Percentiles rank a stretch among this genome's conserved stretches.
phyloP scores from a whole-genome alignment of 2,888 invertebrate genomes.

The Himalopsyche tibetana region DNA sequence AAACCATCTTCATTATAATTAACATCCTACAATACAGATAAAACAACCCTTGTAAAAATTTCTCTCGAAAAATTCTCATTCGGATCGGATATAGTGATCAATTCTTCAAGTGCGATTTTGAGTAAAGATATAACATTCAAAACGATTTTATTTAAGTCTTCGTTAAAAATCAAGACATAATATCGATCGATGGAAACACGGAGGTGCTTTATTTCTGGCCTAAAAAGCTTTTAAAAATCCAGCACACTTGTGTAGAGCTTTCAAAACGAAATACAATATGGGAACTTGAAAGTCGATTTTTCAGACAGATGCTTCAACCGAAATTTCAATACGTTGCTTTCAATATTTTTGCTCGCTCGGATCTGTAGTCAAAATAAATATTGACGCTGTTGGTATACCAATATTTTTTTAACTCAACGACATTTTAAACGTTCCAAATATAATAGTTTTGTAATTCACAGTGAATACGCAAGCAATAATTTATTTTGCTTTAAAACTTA shows the following conservation, averaged over 20 bases:
- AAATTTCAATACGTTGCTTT: conserved; percentile 18
- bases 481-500: too few relatives aligned
- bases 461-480: background rate
- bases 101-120: too few relatives aligned
- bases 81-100: too few relatives aligned
- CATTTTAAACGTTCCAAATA: background rate
- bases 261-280: background rate
- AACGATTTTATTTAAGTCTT: too few relatives aligned
- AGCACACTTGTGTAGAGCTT: conserved; percentile 8
- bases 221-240: conserved; percentile 4
- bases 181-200: too few relatives aligned
- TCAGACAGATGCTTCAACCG: conserved; percentile 21
- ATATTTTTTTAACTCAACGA: background rate
- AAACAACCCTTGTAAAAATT: too few relatives aligned
- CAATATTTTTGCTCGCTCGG: conserved; percentile 1
- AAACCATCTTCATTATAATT: too few relatives aligned
- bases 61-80: too few relatives aligned
- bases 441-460: background rate
- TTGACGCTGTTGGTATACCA: background rate
- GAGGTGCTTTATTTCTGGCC: background rate
- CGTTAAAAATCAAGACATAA: too few relatives aligned
- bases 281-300: conserved; percentile 5
- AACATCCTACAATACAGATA: too few relatives aligned
- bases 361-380: conserved; percentile 6
- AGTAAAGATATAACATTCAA: too few relatives aligned